A percentile compares a stretch with the other conserved stretches of the same genome.
Evolutionary conservation across 35 echinoderm and acorn worm genomes (phyloP).

Genomic region (Ophiothrix spiculata): DNA sequence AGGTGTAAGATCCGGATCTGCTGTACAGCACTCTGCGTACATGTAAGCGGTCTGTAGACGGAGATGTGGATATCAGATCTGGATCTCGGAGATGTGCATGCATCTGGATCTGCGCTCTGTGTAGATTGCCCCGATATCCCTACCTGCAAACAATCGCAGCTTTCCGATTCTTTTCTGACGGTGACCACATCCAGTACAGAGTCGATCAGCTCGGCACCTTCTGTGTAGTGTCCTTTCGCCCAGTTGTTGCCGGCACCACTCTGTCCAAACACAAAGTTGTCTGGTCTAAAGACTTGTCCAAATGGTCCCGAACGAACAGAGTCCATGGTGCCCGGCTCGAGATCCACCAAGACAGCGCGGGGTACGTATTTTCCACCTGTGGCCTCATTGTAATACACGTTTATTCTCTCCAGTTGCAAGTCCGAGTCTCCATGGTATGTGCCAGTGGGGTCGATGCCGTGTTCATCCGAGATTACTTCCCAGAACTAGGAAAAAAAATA

Average conservation of each 20-base stretch:
- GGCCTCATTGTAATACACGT: slow-evolving; percentile 81
- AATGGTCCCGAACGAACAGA: slow-evolving; percentile 85
- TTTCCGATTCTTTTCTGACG: slow-evolving; percentile 73
- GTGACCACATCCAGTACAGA: slow-evolving; percentile 89
- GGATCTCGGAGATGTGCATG: background rate
- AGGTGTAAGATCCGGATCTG: too few species aligned
- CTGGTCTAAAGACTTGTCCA: slow-evolving; percentile 96
- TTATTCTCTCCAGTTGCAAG: slow-evolving; percentile 81
- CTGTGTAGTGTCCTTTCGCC: slow-evolving; percentile 98
- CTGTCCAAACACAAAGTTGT: slow-evolving; percentile 97
- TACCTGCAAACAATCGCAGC: slow-evolving; percentile 89
- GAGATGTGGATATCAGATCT: background rate
- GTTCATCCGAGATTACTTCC: too few species aligned
- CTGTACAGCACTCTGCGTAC: too few species aligned
- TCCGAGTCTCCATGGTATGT: slow-evolving; percentile 56
- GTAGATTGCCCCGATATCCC: background rate
- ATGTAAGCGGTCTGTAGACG: background rate
- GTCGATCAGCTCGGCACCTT: slow-evolving; percentile 88
- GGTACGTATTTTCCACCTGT: slow-evolving; percentile 82
- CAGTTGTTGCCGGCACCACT: slow-evolving; percentile 99
- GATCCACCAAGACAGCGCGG: slow-evolving; percentile 83
- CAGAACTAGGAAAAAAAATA: background rate
- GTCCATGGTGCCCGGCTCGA: slow-evolving; percentile 96
- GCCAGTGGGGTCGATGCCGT: too few species aligned
- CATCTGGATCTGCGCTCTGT: background rate